Percentiles rank a stretch among this genome's conserved stretches.
Evolutionary conservation across 2,888 invertebrate genomes (phyloP).

Genomic region (Ischnura elegans): DNA sequence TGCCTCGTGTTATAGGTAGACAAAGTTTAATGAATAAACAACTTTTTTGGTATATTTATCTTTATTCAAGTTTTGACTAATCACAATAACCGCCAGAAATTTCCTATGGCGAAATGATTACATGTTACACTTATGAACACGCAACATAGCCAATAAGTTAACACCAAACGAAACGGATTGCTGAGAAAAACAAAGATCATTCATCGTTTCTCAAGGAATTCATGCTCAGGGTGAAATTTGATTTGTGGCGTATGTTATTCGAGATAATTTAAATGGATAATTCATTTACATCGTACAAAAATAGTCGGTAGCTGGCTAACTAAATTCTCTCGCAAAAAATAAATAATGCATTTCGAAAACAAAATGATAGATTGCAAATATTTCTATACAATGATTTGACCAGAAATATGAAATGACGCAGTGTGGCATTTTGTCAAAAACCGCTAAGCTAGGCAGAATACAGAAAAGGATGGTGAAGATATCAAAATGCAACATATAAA

Average conservation of each 20-base stretch:
- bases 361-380: slow-evolving; percentile 52
- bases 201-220: slow-evolving; percentile 17
- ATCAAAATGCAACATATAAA: slow-evolving; percentile 50
- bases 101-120: slow-evolving; percentile 61
- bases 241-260: slow-evolving; percentile 13
- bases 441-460: not conserved
- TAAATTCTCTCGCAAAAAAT: slow-evolving; percentile 59
- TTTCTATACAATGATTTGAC: slow-evolving; percentile 53
- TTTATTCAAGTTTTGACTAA: slow-evolving; percentile 63
- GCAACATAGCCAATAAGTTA: slow-evolving; percentile 49
- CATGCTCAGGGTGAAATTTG: not conserved
- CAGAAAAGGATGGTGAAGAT: slow-evolving; percentile 8
- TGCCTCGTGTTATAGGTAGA: too few relatives aligned
- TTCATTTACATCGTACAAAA: slow-evolving; percentile 56
- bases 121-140: slow-evolving; percentile 64
- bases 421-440: slow-evolving; percentile 43
- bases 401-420: slow-evolving; percentile 40
- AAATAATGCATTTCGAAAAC: slow-evolving; percentile 64
- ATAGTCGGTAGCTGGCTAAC: slow-evolving; percentile 45
- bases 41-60: not conserved
- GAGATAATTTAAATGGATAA: slow-evolving; percentile 36
- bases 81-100: slow-evolving; percentile 59
- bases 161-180: slow-evolving; percentile 36
- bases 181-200: slow-evolving; percentile 23
- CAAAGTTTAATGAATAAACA: not conserved